These are phyloP conservation scores for Uloborus plumipes DNA, from an alignment of 2,888 invertebrate species.

Conservation along the genomic window DNA sequence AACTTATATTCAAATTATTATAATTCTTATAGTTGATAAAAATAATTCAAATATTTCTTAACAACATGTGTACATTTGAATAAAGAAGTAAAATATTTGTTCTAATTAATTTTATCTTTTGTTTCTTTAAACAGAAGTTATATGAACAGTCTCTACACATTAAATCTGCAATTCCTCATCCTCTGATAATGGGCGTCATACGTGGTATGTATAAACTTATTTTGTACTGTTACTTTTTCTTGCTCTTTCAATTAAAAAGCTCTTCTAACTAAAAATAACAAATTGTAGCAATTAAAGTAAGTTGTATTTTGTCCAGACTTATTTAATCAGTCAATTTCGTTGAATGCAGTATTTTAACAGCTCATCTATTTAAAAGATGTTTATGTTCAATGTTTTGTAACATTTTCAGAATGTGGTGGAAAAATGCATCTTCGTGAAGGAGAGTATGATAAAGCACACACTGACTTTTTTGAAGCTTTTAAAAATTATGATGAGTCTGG, in stretches of 20 bases:
- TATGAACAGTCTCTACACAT: constrained; percentile 99
- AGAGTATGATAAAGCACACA: constrained; percentile 98
- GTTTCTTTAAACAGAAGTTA: constrained; percentile 76
- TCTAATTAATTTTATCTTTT: neutral
- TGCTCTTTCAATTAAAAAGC: neutral
- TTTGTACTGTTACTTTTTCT: neutral
- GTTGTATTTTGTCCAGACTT: neutral
- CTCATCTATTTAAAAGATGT: no score
- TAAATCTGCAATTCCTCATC: constrained; percentile 99
- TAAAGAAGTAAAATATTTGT: neutral
- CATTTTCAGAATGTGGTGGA: constrained; percentile 90
- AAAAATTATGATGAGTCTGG: constrained; percentile 99
- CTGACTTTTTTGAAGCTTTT: constrained; percentile 99
- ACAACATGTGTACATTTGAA: neutral
- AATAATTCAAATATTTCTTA: no score
- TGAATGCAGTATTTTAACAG: neutral
- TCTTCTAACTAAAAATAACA: no score
- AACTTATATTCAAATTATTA: no score
- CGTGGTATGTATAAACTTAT: constrained; percentile 74
- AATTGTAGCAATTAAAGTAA: no score
- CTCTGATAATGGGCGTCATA: constrained; percentile 99
- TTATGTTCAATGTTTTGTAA: no score
- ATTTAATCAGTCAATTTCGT: neutral
- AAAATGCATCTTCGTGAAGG: constrained; percentile 99
- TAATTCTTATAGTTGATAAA: no score